Base-by-base conservation (phyloP, 1,140 invertebrate species). In the Drosophila baimaii region DNA sequence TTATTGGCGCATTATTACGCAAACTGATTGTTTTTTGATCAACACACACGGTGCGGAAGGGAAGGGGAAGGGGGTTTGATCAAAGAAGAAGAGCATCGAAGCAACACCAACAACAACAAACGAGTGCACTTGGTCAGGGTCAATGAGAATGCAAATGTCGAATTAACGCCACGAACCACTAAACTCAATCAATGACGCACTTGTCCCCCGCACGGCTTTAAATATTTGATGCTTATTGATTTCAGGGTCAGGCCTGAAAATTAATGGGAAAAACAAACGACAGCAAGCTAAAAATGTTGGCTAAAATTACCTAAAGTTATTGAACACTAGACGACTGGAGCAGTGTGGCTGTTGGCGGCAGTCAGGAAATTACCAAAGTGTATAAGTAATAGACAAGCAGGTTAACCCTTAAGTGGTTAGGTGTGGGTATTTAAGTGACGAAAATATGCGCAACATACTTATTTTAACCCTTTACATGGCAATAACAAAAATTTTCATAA, bases 171-270 rank as follows among this genome's bases (percentile, higher is more conserved):
- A 31, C 33, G 4, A 47, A 37, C 21, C 15, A 27, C 15, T 15
- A 4, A 35, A 17, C 12, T 58, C 27, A 33, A 31, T 58, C 27
- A 33, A 31, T 41, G 47, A 76, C 57, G 54, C 35, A 52, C 52
- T 68, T 57, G 65, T 46, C 51, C n/a, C 33, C 29, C 25, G 15
- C 25, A 13, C 39, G 5, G 19, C 44, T 44, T 73, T 73, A 25
- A 75, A 83, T 83, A 70, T 64, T 83, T 75, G 9, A 72, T 35
- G 37, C 9, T 41, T 81, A 77, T 81, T 68, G 73, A 81, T 81
- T 72, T 68, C 29, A 44, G 21, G 51, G 64, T 15, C 31, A 31
- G 49, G 13, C 10, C 29, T 31, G 17, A 51, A 44, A 58, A 9
- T 25, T 17, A 17, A 64, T 39, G 19, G 21, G 29, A 17, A 23